A percentile compares a stretch with the other conserved stretches of the same genome.
Evolutionary conservation across 2,888 invertebrate species (phyloP).

Genomic region (Drosophila hamatofila): DNA sequence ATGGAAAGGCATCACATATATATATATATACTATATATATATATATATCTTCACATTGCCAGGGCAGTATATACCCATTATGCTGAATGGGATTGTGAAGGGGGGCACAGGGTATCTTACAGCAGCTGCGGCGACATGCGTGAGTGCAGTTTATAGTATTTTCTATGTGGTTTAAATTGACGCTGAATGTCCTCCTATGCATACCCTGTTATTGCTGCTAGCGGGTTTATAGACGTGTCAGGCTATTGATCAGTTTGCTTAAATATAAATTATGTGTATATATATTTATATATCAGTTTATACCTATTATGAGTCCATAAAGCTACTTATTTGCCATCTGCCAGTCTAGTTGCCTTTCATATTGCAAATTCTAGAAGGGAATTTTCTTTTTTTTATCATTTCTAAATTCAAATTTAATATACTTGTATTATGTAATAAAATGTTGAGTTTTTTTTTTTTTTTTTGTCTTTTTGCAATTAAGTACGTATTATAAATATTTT

Average conservation of each 20-base stretch:
- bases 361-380: constrained; percentile 13
- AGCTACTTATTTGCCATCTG: constrained; percentile 40
- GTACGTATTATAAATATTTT: constrained; percentile 23
- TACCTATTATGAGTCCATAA: constrained; percentile 31
- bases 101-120: constrained; percentile 26
- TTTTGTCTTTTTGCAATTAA: constrained; percentile 2
- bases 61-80: background rate
- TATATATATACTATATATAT: background rate
- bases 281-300: background rate
- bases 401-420: constrained; percentile 1
- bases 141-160: constrained; percentile 1
- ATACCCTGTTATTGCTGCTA: constrained; percentile 17
- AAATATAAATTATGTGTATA: constrained; percentile 4
- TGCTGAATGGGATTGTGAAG: background rate
- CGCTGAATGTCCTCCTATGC: background rate
- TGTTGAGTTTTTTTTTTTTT: constrained; percentile 9
- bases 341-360: constrained; percentile 34
- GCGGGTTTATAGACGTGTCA: constrained; percentile 27
- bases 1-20: background rate
- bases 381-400: background rate
- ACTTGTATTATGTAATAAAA: constrained; percentile 12
- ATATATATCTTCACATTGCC: background rate
- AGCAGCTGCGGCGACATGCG: constrained; percentile 4
- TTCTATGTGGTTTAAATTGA: background rate
- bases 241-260: constrained; percentile 32